phyloP scores from a whole-genome alignment of 2,797 vertebrate species.

The Lepilemur septentrionalis region DNA sequence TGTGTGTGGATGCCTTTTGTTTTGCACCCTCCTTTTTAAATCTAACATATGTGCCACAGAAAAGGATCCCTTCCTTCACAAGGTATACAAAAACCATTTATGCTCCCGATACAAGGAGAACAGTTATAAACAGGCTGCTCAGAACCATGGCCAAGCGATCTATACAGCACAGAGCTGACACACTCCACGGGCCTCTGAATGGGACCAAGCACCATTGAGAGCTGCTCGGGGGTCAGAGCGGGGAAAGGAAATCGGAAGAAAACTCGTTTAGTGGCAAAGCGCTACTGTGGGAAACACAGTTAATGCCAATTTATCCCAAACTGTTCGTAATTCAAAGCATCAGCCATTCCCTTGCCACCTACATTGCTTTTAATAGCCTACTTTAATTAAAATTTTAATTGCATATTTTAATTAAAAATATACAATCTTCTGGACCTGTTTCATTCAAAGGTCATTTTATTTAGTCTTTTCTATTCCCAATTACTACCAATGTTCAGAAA shows the following conservation, averaged over 20 bases:
- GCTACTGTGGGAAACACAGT: constrained; percentile 47
- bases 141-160: background rate
- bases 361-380: constrained; percentile 65
- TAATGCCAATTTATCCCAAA: constrained; percentile 69
- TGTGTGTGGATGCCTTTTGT: background rate
- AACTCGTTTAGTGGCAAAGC: background rate
- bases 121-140: constrained; percentile 15
- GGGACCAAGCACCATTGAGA: background rate
- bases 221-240: background rate
- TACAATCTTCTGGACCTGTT: constrained; percentile 74
- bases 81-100: constrained; percentile 19
- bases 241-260: constrained; percentile 10
- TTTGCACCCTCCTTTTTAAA: constrained; percentile 18
- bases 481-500: constrained; percentile 62
- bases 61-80: constrained; percentile 23
- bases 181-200: background rate
- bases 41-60: background rate
- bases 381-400: constrained; percentile 80
- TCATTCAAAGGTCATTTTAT: constrained; percentile 76
- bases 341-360: constrained; percentile 66
- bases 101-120: background rate
- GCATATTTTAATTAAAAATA: constrained; percentile 80
- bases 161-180: background rate
- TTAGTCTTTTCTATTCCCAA: constrained; percentile 73
- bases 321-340: constrained; percentile 66